phyloP scores from a whole-genome alignment of 1,140 invertebrate genomes.

The Lysiphlebus fabarum region DNA sequence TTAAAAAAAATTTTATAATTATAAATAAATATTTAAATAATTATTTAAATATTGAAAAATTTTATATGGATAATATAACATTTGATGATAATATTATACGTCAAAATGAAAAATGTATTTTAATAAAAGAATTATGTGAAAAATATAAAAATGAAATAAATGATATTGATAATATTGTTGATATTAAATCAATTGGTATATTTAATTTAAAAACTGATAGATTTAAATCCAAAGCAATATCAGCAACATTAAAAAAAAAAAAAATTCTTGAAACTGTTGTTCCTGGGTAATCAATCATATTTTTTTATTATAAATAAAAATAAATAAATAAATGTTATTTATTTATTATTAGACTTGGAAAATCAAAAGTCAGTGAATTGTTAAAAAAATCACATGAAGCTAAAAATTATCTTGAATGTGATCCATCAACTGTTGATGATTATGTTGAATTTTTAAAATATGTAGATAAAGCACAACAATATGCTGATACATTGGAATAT shows the following conservation, averaged over 20 bases:
- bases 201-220: constrained; percentile 65
- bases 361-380: constrained; percentile 60
- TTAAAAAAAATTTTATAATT: constrained; percentile 61
- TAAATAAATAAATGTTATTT: constrained; percentile 23
- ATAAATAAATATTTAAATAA: constrained; percentile 63
- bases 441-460: constrained; percentile 69
- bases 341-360: constrained; percentile 55
- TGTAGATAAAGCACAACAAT: constrained; percentile 61
- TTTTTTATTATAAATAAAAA: constrained; percentile 7
- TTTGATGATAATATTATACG: constrained; percentile 58
- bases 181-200: constrained; percentile 64
- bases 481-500: constrained; percentile 63
- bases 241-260: constrained; percentile 66
- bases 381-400: constrained; percentile 61
- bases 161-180: constrained; percentile 61
- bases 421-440: constrained; percentile 63
- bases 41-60: constrained; percentile 65
- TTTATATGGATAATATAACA: constrained; percentile 68
- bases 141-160: constrained; percentile 62
- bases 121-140: constrained; percentile 60
- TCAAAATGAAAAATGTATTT: constrained; percentile 54
- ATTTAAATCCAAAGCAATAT: constrained; percentile 68
- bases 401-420: constrained; percentile 60
- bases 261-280: constrained; percentile 59
- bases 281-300: constrained; percentile 49